Percentiles rank a stretch among this genome's conserved stretches.
phyloP scores from a whole-genome alignment of 1,140 invertebrate species.

The Agrypnia vestita region DNA sequence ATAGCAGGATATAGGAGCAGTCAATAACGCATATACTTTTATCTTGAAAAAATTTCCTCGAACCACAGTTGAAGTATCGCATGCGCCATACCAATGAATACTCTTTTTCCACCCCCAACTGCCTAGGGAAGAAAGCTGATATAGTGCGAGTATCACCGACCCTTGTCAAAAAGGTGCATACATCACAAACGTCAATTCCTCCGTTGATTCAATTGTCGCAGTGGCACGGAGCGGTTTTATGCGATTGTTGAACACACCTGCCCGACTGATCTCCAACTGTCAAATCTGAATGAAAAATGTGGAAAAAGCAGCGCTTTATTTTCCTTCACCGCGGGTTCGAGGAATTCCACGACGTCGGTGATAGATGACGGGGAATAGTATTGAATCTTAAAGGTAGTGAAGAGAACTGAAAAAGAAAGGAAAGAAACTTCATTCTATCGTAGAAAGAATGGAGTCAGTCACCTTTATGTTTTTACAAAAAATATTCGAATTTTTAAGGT shows the following conservation, averaged over 20 bases:
- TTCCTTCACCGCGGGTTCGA: background rate
- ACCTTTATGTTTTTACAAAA: too few species aligned
- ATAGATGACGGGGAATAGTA: background rate
- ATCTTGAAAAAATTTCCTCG: too few species aligned
- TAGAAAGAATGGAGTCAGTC: too few species aligned
- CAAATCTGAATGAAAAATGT: conserved; percentile 26
- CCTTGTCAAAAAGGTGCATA: conserved; percentile 13
- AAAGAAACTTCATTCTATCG: too few species aligned
- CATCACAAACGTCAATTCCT: conserved; percentile 35
- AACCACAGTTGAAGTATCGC: conserved; percentile 33
- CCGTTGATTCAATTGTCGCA: conserved; percentile 24
- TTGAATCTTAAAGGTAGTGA: background rate
- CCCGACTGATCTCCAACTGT: conserved; percentile 19
- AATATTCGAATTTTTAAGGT: too few species aligned
- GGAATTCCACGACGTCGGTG: background rate
- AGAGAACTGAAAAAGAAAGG: too few species aligned
- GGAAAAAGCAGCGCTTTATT: background rate
- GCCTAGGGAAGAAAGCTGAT: conserved; percentile 8
- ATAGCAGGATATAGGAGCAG: too few species aligned
- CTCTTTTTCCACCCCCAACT: conserved; percentile 23
- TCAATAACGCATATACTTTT: too few species aligned
- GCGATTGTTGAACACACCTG: conserved; percentile 31
- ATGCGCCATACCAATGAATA: conserved; percentile 32
- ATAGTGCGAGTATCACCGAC: conserved; percentile 9
- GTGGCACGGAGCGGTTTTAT: conserved; percentile 13